Percentiles rank a stretch among this genome's conserved stretches.
Evolutionary conservation across 2,113 vertebrate species (phyloP).

Genomic region (Corythornis cristatus): DNA sequence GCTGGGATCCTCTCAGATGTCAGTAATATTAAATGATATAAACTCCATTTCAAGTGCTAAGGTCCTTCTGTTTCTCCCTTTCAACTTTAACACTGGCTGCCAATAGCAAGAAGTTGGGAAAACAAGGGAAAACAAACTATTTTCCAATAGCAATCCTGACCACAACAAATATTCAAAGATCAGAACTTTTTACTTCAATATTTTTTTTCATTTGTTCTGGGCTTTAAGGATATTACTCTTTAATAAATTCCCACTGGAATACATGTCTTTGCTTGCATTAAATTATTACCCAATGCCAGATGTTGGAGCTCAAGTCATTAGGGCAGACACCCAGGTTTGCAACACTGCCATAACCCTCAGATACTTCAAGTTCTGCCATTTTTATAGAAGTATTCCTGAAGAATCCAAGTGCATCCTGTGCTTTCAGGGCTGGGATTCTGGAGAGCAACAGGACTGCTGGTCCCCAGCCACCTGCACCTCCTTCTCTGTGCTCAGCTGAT

Average conservation of each 20-base stretch:
- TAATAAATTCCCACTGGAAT: neutral
- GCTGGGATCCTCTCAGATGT: neutral
- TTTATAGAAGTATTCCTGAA: neutral
- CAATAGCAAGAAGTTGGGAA: neutral
- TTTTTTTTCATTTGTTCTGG: neutral
- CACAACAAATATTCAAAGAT: neutral
- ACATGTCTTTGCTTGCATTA: neutral
- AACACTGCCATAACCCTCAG: neutral
- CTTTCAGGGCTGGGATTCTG: neutral
- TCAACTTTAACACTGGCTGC: neutral
- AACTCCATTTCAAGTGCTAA: neutral
- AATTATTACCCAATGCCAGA: neutral
- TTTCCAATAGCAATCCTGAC: neutral
- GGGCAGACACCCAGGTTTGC: neutral
- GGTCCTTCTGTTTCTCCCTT: neutral
- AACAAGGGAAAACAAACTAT: neutral
- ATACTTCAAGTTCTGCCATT: neutral
- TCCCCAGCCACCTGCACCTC: rapidly evolving
- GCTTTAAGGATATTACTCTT: neutral
- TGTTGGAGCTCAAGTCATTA: neutral
- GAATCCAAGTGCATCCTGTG: neutral
- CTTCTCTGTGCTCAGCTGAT: neutral
- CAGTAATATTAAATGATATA: neutral
- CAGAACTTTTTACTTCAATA: neutral
- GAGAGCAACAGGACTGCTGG: rapidly evolving